These are phyloP conservation scores for Trissolcus brochymenae DNA, from an alignment of 2,888 invertebrate species.

Conservation along the genomic window DNA sequence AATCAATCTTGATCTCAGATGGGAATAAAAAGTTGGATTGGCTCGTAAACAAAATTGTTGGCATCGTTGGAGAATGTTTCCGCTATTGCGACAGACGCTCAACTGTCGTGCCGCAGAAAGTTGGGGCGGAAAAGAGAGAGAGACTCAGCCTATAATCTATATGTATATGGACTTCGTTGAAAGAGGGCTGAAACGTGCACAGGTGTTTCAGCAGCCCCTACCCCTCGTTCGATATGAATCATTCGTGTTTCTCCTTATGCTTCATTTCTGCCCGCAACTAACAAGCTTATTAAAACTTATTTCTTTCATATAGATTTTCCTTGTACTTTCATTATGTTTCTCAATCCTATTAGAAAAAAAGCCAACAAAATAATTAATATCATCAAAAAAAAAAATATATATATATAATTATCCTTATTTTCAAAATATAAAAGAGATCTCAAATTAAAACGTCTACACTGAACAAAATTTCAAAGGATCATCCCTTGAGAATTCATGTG, in stretches of 20 bases:
- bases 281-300: constrained; percentile 4
- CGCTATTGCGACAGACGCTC: constrained; percentile 24
- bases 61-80: constrained; percentile 15
- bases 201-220: constrained; percentile 44
- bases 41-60: background rate
- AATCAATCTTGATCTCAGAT: background rate
- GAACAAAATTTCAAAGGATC: too few relatives aligned
- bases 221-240: constrained; percentile 14
- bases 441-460: too few relatives aligned
- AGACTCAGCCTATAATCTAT: constrained; percentile 29
- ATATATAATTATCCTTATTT: too few relatives aligned
- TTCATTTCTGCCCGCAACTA: constrained; percentile 4
- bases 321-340: too few relatives aligned
- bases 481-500: too few relatives aligned
- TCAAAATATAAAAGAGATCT: too few relatives aligned
- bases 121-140: constrained; percentile 22
- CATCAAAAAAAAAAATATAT: too few relatives aligned
- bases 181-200: constrained; percentile 32
- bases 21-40: background rate
- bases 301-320: too few relatives aligned
- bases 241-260: too few relatives aligned
- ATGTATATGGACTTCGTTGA: constrained; percentile 5
- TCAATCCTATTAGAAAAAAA: too few relatives aligned
- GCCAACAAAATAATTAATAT: too few relatives aligned
- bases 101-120: constrained; percentile 37